Evolutionary conservation across 1,140 invertebrate species (phyloP).

Genomic region (Diorhabda sublineata): DNA sequence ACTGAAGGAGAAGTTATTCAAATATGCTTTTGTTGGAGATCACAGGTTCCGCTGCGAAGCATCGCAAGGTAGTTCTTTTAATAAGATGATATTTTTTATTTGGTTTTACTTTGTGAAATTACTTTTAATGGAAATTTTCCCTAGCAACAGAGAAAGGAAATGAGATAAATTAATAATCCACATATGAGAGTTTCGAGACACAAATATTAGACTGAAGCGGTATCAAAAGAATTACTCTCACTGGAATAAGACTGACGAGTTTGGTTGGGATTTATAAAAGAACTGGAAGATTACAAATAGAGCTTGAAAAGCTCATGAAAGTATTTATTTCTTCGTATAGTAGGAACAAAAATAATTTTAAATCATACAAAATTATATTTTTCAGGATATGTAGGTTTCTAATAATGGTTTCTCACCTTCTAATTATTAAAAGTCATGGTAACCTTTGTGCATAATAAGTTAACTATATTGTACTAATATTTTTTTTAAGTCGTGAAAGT

Average conservation of each 20-base stretch:
- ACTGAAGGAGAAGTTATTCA: constrained; percentile 17
- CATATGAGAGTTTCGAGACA: constrained; percentile 5
- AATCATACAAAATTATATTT: too few species aligned
- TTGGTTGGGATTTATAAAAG: not conserved
- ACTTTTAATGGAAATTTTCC: constrained; percentile 11
- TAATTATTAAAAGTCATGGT: too few species aligned
- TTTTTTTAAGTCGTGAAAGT: too few species aligned
- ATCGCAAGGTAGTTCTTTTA: constrained; percentile 12
- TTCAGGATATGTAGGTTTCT: too few species aligned
- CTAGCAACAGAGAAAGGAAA: not conserved
- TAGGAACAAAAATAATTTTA: too few species aligned
- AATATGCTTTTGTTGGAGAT: constrained; percentile 20
- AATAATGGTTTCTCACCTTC: too few species aligned
- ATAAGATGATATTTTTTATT: constrained; percentile 19
- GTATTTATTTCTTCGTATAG: too few species aligned
- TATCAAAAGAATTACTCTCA: not conserved
- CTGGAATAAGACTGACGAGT: constrained; percentile 1
- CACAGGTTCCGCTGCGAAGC: constrained; percentile 12
- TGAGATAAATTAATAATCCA: constrained; percentile 7
- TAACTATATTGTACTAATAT: too few species aligned
- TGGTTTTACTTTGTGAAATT: constrained; percentile 18
- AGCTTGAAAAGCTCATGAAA: too few species aligned
- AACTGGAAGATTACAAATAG: too few species aligned
- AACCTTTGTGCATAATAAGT: too few species aligned
- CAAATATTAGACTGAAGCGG: constrained; percentile 4